These are phyloP conservation scores for Cyphomyrmex costatus DNA, from an alignment of 1,140 invertebrate species.

Conservation along the genomic window DNA sequence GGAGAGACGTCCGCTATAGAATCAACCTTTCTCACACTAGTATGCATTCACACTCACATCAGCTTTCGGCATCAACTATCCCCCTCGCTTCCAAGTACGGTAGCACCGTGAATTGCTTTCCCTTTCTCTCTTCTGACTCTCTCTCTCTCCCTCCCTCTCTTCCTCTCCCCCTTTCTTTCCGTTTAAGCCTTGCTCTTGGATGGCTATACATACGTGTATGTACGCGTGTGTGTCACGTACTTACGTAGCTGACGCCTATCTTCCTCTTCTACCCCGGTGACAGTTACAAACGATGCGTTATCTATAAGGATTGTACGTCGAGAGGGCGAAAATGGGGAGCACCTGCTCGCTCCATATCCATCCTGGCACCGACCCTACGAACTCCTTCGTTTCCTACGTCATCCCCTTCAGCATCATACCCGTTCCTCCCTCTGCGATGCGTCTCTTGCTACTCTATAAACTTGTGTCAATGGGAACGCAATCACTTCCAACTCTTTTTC, in stretches of 20 bases:
- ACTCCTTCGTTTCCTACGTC: slow-evolving; percentile 68
- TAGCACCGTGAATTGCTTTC: slow-evolving; percentile 10
- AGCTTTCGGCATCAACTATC: slow-evolving; percentile 38
- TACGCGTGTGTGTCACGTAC: slow-evolving; percentile 45
- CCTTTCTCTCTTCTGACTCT: slow-evolving; percentile 15
- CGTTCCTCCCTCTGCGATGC: not conserved
- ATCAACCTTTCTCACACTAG: slow-evolving; percentile 53
- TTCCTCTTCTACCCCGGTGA: slow-evolving; percentile 71
- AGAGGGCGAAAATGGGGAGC: slow-evolving; percentile 82
- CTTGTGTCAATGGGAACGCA: slow-evolving; percentile 82
- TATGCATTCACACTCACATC: slow-evolving; percentile 16
- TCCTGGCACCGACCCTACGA: slow-evolving; percentile 46
- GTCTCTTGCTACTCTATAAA: slow-evolving; percentile 74
- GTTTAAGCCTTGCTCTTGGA: slow-evolving; percentile 57
- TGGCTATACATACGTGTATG: not conserved
- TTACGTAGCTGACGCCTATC: slow-evolving; percentile 54
- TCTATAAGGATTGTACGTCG: slow-evolving; percentile 83
- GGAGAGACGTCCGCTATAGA: slow-evolving; percentile 61
- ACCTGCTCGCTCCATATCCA: slow-evolving; percentile 80
- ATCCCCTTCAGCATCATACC: slow-evolving; percentile 42
- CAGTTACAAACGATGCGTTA: slow-evolving; percentile 85
- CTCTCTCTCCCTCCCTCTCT: slow-evolving; percentile 46
- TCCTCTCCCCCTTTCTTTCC: slow-evolving; percentile 26
- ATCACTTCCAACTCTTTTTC: slow-evolving; percentile 75
- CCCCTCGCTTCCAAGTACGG: slow-evolving; percentile 25